phyloP scores from a whole-genome alignment of 1,140 invertebrate genomes.

The Mactra quadrangularis region DNA sequence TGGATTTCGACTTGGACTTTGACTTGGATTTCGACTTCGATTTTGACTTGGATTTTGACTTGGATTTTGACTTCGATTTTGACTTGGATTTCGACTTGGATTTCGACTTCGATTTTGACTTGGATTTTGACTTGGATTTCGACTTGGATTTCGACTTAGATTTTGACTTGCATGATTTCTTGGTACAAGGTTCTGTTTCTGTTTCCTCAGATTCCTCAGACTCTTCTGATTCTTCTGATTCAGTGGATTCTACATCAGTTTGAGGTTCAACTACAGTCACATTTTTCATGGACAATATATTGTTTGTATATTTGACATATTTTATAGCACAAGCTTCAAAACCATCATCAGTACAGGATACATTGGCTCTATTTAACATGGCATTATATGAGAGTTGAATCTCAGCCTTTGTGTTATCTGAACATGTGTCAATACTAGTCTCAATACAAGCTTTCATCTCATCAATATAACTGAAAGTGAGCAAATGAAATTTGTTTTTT shows the following conservation, averaged over 20 bases:
- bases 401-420: constrained; percentile 1
- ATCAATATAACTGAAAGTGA: constrained; percentile 31
- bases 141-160: too few species aligned
- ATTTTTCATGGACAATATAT: constrained; percentile 36
- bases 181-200: background rate
- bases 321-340: background rate
- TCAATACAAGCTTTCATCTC: constrained; percentile 20
- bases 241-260: background rate
- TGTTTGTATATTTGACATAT: constrained; percentile 1
- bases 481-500: background rate
- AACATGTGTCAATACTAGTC: constrained; percentile 5
- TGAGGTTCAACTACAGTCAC: background rate
- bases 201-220: too few species aligned
- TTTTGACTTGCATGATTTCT: background rate
- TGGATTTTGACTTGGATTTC: background rate
- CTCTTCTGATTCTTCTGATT: constrained; percentile 3
- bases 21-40: background rate
- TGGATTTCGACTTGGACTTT: background rate
- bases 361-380: constrained; percentile 3
- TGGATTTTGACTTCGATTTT: background rate
- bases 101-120: too few species aligned
- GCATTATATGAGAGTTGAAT: background rate
- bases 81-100: background rate
- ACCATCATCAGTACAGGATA: constrained; percentile 29
- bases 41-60: background rate